These are phyloP conservation scores for Oreotrochilus melanogaster DNA, from an alignment of 2,113 vertebrate genomes.

Conservation along the genomic window DNA sequence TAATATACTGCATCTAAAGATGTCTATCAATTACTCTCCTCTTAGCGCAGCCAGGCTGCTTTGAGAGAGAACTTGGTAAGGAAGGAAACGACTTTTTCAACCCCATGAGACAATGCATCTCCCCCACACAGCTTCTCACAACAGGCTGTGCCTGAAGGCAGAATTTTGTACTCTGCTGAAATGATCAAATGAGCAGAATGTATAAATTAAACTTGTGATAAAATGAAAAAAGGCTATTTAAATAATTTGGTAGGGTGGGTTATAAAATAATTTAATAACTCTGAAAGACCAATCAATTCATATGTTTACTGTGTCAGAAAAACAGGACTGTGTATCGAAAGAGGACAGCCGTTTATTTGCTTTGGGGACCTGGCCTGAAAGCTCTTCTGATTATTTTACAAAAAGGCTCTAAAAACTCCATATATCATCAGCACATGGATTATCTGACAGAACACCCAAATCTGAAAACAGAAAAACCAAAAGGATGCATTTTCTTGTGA, in stretches of 20 bases:
- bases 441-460: background rate
- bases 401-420: background rate
- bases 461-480: background rate
- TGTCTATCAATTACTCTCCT: background rate
- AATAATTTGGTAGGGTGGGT: background rate
- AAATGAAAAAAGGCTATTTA: background rate
- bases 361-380: background rate
- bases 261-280: background rate
- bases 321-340: background rate
- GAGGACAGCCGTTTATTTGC: background rate
- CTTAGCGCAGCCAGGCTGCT: background rate
- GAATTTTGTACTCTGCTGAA: background rate
- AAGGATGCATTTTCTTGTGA: background rate
- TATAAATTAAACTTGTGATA: background rate
- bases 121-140: background rate
- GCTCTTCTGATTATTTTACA: background rate
- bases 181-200: background rate
- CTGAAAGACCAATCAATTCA: background rate
- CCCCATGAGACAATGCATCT: background rate
- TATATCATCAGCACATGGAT: background rate
- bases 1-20: background rate
- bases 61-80: background rate
- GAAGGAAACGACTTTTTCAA: background rate
- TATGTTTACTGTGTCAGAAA: background rate
- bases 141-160: background rate